Percentiles rank a stretch among this genome's conserved stretches.
Evolutionary conservation across 23 tunicate species (phyloP).

Genomic region (Ciona savignyi): DNA sequence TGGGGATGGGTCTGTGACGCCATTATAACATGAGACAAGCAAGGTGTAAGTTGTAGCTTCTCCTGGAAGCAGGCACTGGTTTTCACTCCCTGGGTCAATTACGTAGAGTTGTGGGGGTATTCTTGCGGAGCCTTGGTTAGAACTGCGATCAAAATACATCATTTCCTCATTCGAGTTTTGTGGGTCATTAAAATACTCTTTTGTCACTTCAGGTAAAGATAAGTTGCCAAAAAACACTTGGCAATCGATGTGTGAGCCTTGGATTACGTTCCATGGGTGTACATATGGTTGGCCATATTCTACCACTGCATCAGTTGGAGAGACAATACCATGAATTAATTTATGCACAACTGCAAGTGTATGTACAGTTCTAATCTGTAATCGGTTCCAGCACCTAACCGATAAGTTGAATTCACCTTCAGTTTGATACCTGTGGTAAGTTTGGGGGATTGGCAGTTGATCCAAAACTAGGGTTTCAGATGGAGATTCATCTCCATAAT

Average conservation of each 20-base stretch:
- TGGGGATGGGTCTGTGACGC: constrained; percentile 34
- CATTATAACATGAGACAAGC: constrained; percentile 45
- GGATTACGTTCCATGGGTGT: constrained; percentile 36
- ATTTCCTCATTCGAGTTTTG: not conserved
- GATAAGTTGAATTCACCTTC: constrained; percentile 16
- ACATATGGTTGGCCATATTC: constrained; percentile 20
- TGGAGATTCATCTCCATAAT: constrained; percentile 28
- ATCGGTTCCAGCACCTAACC: constrained; percentile 18
- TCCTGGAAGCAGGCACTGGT: not conserved
- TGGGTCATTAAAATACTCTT: not conserved
- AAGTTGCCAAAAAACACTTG: constrained; percentile 26
- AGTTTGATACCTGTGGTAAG: constrained; percentile 16
- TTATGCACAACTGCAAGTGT: constrained; percentile 15
- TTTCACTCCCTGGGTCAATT: not conserved
- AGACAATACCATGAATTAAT: constrained; percentile 6
- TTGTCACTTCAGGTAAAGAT: constrained; percentile 6
- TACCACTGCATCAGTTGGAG: constrained; percentile 21
- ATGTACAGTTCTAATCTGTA: not conserved
- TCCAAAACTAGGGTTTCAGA: not conserved
- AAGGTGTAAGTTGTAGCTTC: constrained; percentile 27
- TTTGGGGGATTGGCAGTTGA: not conserved
- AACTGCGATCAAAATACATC: constrained; percentile 24
- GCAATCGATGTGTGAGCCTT: constrained; percentile 51
- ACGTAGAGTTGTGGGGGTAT: constrained; percentile 14
- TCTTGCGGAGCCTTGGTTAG: constrained; percentile 40